These are phyloP conservation scores for Aphaenogaster rudis DNA, from an alignment of 1,140 invertebrate species.

Conservation along the genomic window DNA sequence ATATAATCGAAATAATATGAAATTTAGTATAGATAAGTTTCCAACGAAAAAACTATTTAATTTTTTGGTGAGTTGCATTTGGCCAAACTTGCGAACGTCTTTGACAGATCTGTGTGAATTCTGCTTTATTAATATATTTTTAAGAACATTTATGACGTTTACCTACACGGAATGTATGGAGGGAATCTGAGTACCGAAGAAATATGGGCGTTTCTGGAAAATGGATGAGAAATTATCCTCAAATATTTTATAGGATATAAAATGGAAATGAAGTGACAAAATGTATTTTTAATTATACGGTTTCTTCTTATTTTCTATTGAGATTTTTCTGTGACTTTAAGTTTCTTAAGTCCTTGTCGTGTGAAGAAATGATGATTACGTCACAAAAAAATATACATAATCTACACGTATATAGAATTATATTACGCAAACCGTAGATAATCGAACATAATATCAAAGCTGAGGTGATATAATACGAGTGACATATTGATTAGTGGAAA, in stretches of 20 bases:
- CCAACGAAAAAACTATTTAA: not conserved
- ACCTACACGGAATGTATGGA: not conserved
- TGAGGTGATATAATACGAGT: slow-evolving; percentile 44
- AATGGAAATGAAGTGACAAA: not conserved
- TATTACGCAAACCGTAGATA: slow-evolving; percentile 28
- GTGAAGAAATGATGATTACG: not conserved
- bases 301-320: not conserved
- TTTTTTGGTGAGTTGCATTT: not conserved
- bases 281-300: not conserved
- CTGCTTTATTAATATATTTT: slow-evolving; percentile 21
- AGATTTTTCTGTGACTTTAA: not conserved
- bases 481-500: slow-evolving; percentile 49
- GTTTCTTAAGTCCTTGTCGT: not conserved
- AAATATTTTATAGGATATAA: not conserved
- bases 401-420: slow-evolving; percentile 1
- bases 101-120: not conserved
- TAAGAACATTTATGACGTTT: not conserved
- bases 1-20: slow-evolving; percentile 15
- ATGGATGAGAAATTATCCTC: slow-evolving; percentile 5
- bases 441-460: slow-evolving; percentile 30
- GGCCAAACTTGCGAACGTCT: not conserved
- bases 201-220: slow-evolving; percentile 67
- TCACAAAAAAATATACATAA: slow-evolving; percentile 38
- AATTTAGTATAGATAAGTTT: slow-evolving; percentile 2
- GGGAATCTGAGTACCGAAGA: not conserved